phyloP scores from a whole-genome alignment of 2,888 invertebrate species.

The Gnatocerus cornutus region DNA sequence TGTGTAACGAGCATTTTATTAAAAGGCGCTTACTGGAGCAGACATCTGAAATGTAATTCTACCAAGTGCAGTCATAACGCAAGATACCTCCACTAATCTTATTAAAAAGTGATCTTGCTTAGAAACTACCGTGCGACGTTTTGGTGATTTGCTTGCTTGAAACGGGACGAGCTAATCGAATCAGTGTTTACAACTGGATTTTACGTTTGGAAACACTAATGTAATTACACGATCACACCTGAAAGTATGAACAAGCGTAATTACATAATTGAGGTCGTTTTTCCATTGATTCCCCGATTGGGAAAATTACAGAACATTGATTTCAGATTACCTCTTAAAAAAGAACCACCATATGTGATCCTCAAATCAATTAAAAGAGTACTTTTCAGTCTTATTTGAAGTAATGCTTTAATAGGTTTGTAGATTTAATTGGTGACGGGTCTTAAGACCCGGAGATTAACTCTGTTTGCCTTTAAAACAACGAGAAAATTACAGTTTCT shows the following conservation, averaged over 20 bases:
- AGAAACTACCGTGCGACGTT: constrained; percentile 28
- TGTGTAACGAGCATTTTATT: constrained; percentile 43
- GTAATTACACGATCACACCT: too few relatives aligned
- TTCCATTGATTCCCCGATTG: too few relatives aligned
- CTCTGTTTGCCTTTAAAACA: too few relatives aligned
- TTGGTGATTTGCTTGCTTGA: constrained; percentile 41
- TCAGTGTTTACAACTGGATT: constrained; percentile 17
- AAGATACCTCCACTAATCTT: constrained; percentile 25
- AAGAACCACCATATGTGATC: too few relatives aligned
- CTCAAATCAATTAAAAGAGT: too few relatives aligned
- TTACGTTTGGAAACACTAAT: constrained; percentile 4
- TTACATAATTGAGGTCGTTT: background rate
- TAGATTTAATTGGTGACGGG: too few relatives aligned
- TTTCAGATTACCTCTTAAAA: too few relatives aligned
- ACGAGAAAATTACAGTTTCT: too few relatives aligned
- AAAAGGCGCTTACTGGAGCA: constrained; percentile 34
- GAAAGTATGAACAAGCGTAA: background rate
- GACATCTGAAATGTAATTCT: constrained; percentile 33
- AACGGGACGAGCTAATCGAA: constrained; percentile 28
- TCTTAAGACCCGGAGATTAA: too few relatives aligned
- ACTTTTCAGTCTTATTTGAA: too few relatives aligned
- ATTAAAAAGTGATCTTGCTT: constrained; percentile 34
- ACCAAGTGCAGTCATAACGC: constrained; percentile 26
- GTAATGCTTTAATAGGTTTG: too few relatives aligned
- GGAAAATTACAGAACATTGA: too few relatives aligned